Conservation (phyloP, 2,888 invertebrate genomes). For the Cantharis nigra region DNA sequence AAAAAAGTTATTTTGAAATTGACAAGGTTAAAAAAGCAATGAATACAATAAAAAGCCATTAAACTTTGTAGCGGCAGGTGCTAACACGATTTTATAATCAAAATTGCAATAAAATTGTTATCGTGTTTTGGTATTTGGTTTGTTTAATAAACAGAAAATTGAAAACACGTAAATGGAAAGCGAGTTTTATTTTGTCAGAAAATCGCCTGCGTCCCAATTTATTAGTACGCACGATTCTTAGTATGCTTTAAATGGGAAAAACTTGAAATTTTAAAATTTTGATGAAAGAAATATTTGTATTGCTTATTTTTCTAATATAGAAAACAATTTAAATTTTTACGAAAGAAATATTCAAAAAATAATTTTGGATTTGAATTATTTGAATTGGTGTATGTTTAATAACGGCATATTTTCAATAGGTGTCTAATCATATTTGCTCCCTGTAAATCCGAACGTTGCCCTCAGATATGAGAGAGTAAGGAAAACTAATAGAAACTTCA, state of each 20-base stretch:
- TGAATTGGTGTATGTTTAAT: background rate
- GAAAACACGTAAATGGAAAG: background rate
- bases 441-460: background rate
- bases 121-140: background rate
- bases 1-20: background rate
- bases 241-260: too few relatives aligned
- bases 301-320: too few relatives aligned
- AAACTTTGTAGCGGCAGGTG: background rate
- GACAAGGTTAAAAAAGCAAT: background rate
- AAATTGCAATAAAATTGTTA: background rate
- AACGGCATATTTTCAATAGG: background rate
- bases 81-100: background rate
- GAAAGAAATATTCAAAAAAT: too few relatives aligned
- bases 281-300: too few relatives aligned
- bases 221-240: too few relatives aligned
- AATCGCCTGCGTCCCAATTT: background rate
- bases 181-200: background rate
- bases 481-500: constrained; percentile 4
- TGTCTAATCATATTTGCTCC: background rate
- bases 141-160: background rate
- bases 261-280: too few relatives aligned
- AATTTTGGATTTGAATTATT: too few relatives aligned
- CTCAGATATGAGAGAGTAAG: background rate
- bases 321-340: too few relatives aligned
- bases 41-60: background rate